Base-by-base conservation (phyloP, 1,140 invertebrate species). In the Zaprionus ghesquierei region DNA sequence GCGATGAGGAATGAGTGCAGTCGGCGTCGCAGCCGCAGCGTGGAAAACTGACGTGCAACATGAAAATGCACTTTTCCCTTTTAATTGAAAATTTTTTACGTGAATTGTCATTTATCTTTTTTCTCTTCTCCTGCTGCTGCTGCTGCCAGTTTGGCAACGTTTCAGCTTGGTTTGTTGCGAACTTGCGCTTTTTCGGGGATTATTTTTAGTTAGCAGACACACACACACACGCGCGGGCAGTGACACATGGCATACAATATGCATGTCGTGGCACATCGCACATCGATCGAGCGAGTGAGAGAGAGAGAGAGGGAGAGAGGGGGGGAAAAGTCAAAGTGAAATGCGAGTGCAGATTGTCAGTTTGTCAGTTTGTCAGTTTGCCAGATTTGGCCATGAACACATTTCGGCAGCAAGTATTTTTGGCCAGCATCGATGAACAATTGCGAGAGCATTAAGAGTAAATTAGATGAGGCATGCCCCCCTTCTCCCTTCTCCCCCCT, bases 51-150 rank as follows among this genome's bases (percentile, higher is more conserved):
- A 89, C 86, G 73, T 81, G 78, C 78, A 81, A 89, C 86, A 89
- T 86, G 87, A 90, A 89, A 89, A 89, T 89, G 86, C 87, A 89
- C 86, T 89, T 90, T 82, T 79, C 84, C 69, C 76, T 89, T 89
- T 89, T 89, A 90, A 89, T 85, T 89, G 84, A 89, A 87, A 89
- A 77, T 69, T 89, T 85, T 73, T 65, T 84, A 55, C 61, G 69
- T 80, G 76, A 80, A 81, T 86, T 81, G 82, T 87, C 82, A 87
- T 89, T 82, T 77, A 70, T 59, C 65, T 72, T 65, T 65, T 77
- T 79, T 72, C 12, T 50, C 64, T 65, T 9, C 35, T 23, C 1
- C 22, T 68, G 25, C 25, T 46, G 41, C 22, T 58, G 49, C 29
- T 25, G 23, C n/a, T 55, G 54, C 50, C n/a, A 15, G 44, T 64